Conservation (phyloP, 2,113 vertebrate species). For the Cacatua alba region DNA sequence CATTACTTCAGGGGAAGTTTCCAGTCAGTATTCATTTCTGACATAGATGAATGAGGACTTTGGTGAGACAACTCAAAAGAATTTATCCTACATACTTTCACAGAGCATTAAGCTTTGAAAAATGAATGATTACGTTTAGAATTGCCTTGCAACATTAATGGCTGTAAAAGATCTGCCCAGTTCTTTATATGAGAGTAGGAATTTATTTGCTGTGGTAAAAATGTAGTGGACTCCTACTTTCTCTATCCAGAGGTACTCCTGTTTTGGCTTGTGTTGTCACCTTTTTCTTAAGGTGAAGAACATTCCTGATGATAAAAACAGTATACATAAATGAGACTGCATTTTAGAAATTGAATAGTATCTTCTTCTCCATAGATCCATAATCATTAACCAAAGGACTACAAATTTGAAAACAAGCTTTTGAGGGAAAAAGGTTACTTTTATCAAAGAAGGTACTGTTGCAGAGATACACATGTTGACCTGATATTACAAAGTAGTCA, state of each 20-base stretch:
- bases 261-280: background rate
- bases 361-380: background rate
- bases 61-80: background rate
- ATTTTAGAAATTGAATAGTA: background rate
- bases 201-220: background rate
- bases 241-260: background rate
- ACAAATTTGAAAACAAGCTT: background rate
- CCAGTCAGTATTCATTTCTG: constrained; percentile 21
- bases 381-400: background rate
- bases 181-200: background rate
- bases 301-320: background rate
- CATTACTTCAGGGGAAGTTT: background rate
- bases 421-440: background rate
- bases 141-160: constrained; percentile 8
- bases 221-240: background rate
- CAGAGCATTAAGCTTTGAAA: constrained; percentile 9
- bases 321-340: background rate
- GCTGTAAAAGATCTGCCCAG: background rate
- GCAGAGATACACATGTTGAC: background rate
- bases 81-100: background rate
- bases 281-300: background rate
- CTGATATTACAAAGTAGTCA: background rate
- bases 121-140: background rate
- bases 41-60: constrained; percentile 18
- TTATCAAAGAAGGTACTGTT: background rate